These are phyloP conservation scores for Eueides isabella DNA, from an alignment of 1,140 invertebrate species.

Conservation along the genomic window DNA sequence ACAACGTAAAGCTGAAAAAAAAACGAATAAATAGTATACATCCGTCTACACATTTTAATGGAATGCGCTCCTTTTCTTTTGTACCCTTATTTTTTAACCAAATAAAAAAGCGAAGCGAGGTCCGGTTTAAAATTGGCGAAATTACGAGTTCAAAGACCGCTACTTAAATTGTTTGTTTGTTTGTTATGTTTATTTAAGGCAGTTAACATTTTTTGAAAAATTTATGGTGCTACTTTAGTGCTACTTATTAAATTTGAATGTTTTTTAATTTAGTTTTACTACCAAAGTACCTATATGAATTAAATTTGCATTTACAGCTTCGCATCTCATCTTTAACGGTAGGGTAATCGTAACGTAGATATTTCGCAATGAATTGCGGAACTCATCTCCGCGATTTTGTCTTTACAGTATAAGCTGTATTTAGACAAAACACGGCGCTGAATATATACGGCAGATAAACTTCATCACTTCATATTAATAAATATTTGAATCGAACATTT, in stretches of 20 bases:
- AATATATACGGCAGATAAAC: no score
- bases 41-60: neutral
- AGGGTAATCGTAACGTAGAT: no score
- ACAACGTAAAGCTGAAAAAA: no score
- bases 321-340: no score
- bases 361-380: no score
- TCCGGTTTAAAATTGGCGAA: constrained; percentile 20
- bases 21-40: neutral
- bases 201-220: neutral
- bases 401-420: no score
- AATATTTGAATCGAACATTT: neutral
- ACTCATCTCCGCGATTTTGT: no score
- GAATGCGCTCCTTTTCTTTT: neutral
- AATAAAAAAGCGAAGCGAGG: constrained; percentile 20
- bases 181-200: neutral
- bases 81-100: constrained; percentile 6
- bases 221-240: no score
- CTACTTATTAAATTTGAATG: neutral
- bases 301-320: no score
- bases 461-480: neutral
- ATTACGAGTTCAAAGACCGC: constrained; percentile 16
- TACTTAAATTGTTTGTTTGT: constrained; percentile 1
- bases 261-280: no score
- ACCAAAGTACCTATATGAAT: no score
- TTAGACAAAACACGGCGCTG: no score